phyloP scores from a whole-genome alignment of 2,113 vertebrate species.

The Dromas ardeola region DNA sequence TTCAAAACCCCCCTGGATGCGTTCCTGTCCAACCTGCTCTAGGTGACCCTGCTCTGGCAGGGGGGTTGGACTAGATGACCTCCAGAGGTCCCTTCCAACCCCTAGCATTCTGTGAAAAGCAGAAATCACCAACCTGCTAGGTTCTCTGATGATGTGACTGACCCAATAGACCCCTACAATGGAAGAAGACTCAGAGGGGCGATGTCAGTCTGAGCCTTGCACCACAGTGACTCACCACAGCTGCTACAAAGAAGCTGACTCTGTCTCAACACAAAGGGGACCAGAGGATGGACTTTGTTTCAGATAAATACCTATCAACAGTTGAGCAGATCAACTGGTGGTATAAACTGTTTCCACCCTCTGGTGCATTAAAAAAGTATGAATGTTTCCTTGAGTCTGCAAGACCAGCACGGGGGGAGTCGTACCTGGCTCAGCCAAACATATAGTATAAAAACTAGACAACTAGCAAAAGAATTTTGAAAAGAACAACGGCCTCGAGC shows the following conservation, averaged over 20 bases:
- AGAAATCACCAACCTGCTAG: neutral
- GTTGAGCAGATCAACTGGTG: neutral
- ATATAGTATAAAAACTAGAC: neutral
- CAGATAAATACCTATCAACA: neutral
- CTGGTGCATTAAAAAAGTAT: rapidly evolving
- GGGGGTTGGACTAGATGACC: too few species aligned
- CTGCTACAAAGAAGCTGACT: neutral
- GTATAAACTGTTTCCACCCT: neutral
- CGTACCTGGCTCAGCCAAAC: neutral
- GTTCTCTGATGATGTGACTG: neutral
- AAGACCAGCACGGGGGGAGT: neutral
- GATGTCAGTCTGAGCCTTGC: neutral
- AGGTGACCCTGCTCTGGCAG: too few species aligned
- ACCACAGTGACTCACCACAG: neutral
- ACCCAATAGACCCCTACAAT: neutral
- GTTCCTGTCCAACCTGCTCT: too few species aligned
- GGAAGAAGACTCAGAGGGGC: neutral
- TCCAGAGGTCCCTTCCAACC: too few species aligned
- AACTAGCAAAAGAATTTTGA: neutral
- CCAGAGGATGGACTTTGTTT: neutral
- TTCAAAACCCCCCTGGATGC: too few species aligned
- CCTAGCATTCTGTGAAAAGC: neutral
- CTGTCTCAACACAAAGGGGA: neutral
- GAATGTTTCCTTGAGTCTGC: neutral
- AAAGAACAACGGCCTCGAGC: neutral